These are phyloP conservation scores for Elachura formosa DNA, from an alignment of 2,113 vertebrate genomes.

Conservation along the genomic window DNA sequence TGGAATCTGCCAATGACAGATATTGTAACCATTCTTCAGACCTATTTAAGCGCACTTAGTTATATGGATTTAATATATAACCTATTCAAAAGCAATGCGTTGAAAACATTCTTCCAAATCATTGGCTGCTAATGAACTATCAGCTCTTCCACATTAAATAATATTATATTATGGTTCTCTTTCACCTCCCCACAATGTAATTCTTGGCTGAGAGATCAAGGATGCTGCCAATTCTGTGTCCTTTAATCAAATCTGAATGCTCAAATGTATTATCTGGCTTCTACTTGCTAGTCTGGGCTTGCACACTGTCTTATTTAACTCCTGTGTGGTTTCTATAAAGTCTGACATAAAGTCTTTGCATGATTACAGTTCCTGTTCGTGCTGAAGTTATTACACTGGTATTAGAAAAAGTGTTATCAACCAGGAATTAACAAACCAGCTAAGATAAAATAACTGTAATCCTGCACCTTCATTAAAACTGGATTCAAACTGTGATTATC, in stretches of 20 bases:
- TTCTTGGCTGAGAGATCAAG: not conserved
- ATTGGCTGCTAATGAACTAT: slow-evolving; percentile 28
- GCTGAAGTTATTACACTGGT: not conserved
- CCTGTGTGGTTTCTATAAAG: not conserved
- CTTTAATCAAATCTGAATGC: slow-evolving; percentile 28
- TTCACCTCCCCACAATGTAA: not conserved
- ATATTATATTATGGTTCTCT: not conserved
- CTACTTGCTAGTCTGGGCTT: not conserved
- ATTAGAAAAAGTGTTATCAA: not conserved
- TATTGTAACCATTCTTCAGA: not conserved
- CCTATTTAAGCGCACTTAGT: not conserved
- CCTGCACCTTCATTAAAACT: not conserved
- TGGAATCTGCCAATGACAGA: not conserved
- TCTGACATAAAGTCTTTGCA: not conserved
- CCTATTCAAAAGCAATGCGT: not conserved
- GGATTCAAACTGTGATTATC: slow-evolving; percentile 2
- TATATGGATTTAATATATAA: slow-evolving; percentile 2
- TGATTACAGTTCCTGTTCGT: not conserved
- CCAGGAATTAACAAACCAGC: not conserved
- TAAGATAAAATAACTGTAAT: slow-evolving; percentile 12
- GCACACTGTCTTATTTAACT: not conserved
- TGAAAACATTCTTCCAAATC: slow-evolving; percentile 20
- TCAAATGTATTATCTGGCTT: not conserved
- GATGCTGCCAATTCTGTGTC: not conserved
- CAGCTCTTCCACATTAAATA: not conserved